Evolutionary conservation across 2,888 invertebrate genomes (phyloP), one percentile per base, ranked within the genome.

Genomic region (Diadromus collaris): DNA sequence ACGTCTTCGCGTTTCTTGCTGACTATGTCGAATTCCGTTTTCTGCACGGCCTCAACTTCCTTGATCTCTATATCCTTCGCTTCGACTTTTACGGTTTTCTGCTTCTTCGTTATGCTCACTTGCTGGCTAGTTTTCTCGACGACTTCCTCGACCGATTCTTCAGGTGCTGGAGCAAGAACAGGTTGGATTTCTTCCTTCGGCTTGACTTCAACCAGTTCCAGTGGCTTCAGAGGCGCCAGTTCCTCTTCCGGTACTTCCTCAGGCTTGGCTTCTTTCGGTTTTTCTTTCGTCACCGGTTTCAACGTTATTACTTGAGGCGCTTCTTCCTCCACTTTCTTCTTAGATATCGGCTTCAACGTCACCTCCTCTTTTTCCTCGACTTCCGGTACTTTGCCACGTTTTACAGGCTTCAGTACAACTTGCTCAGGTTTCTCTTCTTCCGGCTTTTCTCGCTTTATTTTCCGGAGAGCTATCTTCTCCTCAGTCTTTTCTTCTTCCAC

Each of bases 341-440:
- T 88, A 13, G 87, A 86, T 19, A n/a, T 61, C 7, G 75, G 71
- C 27, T 81, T 78, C 60, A 74, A 48, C 16, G 68, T 32, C 0
- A 82, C 64, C 24, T 90, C 89, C 82, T 91, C 90, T 80, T 91
- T 90, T 56, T 90, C 90, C 2, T 89, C 90, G 48, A 90, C 89
- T 71, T 91, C 89, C 51, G 72, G 21, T 84, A 85, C 56, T 78
- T 86, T 75, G 87, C 87, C 78, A 65, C 75, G 81, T 13, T 83
- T 82, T 21, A 64, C 71, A 0, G 86, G 85, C 27, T 86, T 87
- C 5, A 86, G n/a, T 6, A 70, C 77, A 19, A 85, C 80, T 89
- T 92, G 19, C 91, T 91, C 51, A 87, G 90, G 88, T 72, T 91
- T 89, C 1, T 92, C 89, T 81, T 92, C 91, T 80, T 92, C 92